These are phyloP conservation scores for Melanotaenia trifasciata DNA, from an alignment of 2,797 vertebrate genomes.

Conservation along the genomic window DNA sequence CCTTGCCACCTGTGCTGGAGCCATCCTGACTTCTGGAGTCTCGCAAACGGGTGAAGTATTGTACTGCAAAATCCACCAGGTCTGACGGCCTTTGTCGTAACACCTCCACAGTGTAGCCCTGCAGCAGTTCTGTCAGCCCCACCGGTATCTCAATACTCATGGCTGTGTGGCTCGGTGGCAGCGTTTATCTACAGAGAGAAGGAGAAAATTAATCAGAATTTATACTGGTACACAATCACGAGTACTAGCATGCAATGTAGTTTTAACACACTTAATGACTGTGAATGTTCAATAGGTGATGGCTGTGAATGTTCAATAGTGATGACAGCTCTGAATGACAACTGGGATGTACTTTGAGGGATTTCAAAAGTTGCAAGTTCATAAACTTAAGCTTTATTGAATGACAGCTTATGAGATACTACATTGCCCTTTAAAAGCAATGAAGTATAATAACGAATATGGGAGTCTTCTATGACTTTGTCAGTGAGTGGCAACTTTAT, in stretches of 20 bases:
- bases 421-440: slow-evolving; percentile 17
- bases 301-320: slow-evolving; percentile 12
- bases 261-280: not conserved
- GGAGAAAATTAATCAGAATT: slow-evolving; percentile 26
- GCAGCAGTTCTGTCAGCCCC: slow-evolving; percentile 95
- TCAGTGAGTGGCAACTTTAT: slow-evolving; percentile 58
- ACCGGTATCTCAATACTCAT: slow-evolving; percentile 98
- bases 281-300: slow-evolving; percentile 7
- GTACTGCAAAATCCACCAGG: slow-evolving; percentile 94
- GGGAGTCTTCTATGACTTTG: slow-evolving; percentile 43
- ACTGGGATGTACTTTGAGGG: not conserved
- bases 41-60: slow-evolving; percentile 93
- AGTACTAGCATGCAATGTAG: not conserved
- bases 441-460: slow-evolving; percentile 3
- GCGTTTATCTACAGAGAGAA: slow-evolving; percentile 50
- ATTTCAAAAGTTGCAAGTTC: slow-evolving; percentile 9
- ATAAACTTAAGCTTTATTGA: too few species aligned
- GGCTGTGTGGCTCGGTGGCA: slow-evolving; percentile 69
- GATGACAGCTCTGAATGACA: slow-evolving; percentile 31
- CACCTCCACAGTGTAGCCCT: slow-evolving; percentile 98
- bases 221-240: slow-evolving; percentile 1
- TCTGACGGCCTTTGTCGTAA: slow-evolving; percentile 93
- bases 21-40: slow-evolving; percentile 88
- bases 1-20: slow-evolving; percentile 67
- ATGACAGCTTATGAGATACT: slow-evolving; percentile 22